These are phyloP conservation scores for Percopsis omiscomaycus DNA, from an alignment of 2,797 vertebrate species.

Conservation along the genomic window DNA sequence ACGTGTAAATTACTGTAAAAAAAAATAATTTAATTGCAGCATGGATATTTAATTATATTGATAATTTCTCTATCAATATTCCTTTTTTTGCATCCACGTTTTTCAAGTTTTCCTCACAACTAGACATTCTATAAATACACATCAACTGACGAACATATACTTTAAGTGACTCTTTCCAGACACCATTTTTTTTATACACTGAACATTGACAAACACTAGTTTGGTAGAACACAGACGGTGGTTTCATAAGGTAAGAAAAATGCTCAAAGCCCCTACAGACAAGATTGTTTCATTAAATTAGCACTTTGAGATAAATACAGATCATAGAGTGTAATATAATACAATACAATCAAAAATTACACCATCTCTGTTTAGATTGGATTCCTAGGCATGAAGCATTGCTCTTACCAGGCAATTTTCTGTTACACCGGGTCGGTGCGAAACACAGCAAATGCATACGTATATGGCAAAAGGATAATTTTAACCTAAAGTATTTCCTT, in stretches of 20 bases:
- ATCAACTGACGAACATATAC: constrained; percentile 15
- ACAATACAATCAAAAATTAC: too few relatives aligned
- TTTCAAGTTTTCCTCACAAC: neutral
- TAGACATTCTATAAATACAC: constrained; percentile 6
- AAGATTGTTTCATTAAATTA: too few relatives aligned
- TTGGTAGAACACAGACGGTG: constrained; percentile 30
- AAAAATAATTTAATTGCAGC: constrained; percentile 75
- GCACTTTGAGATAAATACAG: too few relatives aligned
- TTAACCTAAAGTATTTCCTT: too few relatives aligned
- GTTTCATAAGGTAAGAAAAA: constrained; percentile 23
- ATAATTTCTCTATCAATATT: constrained; percentile 39
- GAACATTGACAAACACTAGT: constrained; percentile 47
- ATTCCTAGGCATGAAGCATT: too few relatives aligned
- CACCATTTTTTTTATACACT: constrained; percentile 25
- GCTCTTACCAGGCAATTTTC: too few relatives aligned
- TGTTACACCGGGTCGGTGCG: too few relatives aligned
- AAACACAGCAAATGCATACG: too few relatives aligned
- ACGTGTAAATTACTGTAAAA: constrained; percentile 54
- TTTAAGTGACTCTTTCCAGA: constrained; percentile 19
- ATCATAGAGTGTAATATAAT: too few relatives aligned
- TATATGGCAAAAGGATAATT: too few relatives aligned
- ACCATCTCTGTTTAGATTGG: too few relatives aligned
- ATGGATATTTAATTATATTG: constrained; percentile 56
- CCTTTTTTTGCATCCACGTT: constrained; percentile 60
- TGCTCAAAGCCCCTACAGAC: constrained; percentile 1